phyloP scores from a whole-genome alignment of 2,113 vertebrate species.

The Petrocephalus zakoni region DNA sequence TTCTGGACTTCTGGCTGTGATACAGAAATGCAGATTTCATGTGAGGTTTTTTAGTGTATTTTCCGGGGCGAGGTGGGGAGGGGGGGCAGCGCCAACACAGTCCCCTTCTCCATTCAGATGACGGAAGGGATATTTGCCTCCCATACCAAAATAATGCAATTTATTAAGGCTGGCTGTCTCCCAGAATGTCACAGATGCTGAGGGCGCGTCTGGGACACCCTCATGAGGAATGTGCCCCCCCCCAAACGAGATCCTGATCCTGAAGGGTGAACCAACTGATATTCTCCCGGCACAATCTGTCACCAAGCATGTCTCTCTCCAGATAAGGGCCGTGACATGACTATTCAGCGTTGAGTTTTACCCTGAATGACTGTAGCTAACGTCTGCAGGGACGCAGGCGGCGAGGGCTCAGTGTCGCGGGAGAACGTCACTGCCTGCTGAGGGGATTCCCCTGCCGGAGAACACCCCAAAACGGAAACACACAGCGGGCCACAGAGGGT shows the following conservation, averaged over 20 bases:
- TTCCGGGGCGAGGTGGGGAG: background rate
- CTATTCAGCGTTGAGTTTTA: background rate
- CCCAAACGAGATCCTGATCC: background rate
- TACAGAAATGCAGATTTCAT: background rate
- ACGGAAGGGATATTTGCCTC: background rate
- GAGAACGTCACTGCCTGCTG: background rate
- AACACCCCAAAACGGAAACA: background rate
- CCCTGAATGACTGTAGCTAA: background rate
- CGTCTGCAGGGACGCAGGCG: background rate
- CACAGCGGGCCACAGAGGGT: background rate
- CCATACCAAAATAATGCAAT: background rate
- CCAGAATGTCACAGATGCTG: background rate
- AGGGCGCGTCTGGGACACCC: conserved; percentile 37
- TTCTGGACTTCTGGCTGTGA: background rate
- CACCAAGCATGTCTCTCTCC: background rate
- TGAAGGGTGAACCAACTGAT: background rate
- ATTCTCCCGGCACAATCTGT: background rate
- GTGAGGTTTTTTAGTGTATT: background rate
- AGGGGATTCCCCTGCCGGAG: background rate
- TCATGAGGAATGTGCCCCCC: conserved; percentile 16
- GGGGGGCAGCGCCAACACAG: background rate
- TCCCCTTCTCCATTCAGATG: background rate
- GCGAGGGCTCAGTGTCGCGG: background rate
- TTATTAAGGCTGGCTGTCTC: conserved; percentile 11
- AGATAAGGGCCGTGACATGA: background rate